Conservation (phyloP, 2,113 vertebrate genomes). For the Bostrychus sinensis region DNA sequence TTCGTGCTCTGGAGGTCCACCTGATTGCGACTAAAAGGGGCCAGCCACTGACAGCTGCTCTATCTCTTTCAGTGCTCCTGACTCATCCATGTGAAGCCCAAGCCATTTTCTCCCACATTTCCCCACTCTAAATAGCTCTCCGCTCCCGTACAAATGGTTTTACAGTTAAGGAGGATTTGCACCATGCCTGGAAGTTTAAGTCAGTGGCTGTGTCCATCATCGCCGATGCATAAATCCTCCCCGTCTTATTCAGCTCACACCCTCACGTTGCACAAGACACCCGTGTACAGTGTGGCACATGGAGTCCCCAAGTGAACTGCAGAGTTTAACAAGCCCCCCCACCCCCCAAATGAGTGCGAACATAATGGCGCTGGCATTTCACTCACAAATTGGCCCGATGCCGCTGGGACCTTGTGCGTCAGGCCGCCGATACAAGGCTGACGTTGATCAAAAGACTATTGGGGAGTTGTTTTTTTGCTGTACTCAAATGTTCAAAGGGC, state of each 20-base stretch:
- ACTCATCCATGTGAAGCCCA: background rate
- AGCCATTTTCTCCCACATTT: background rate
- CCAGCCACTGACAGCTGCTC: background rate
- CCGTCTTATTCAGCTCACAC: background rate
- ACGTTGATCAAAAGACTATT: conserved; percentile 5
- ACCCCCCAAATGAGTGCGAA: background rate
- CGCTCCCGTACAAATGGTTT: background rate
- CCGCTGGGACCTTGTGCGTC: conserved; percentile 6
- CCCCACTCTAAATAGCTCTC: background rate
- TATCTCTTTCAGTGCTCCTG: background rate
- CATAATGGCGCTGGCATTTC: conserved; percentile 19
- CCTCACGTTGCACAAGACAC: background rate
- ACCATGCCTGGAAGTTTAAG: conserved; percentile 46
- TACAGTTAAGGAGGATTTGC: background rate
- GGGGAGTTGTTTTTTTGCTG: conserved; percentile 9
- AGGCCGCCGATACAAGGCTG: conserved; percentile 11
- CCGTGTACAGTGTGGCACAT: background rate
- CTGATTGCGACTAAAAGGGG: background rate
- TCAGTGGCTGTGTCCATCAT: conserved; percentile 36
- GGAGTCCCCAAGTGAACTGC: background rate
- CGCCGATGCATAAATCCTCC: conserved; percentile 47
- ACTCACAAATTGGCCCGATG: background rate
- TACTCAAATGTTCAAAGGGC: background rate
- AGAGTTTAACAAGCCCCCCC: conserved; percentile 6
- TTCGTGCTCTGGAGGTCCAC: no score